Conservation (phyloP, 1,140 invertebrate species). For the Tyrophagus putrescentiae region DNA sequence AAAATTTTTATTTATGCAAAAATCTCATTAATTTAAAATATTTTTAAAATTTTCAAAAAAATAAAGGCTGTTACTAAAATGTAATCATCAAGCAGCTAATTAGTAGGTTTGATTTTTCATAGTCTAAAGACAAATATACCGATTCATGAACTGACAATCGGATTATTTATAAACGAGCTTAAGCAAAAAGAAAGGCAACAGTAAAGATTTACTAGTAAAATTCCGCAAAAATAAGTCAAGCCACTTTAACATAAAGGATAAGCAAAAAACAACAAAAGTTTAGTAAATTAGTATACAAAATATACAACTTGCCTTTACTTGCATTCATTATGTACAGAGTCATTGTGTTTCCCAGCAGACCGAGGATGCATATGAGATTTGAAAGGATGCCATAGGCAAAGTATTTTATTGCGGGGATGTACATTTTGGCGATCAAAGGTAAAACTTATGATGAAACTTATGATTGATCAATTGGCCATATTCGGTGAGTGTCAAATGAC, state of each 20-base stretch:
- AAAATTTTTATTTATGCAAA: too few species aligned
- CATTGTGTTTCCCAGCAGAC: slow-evolving; percentile 21
- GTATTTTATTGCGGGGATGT: not conserved
- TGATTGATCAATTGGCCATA: too few species aligned
- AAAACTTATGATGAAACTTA: too few species aligned
- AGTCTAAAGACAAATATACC: too few species aligned
- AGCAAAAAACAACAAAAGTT: not conserved
- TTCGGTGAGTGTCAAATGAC: too few species aligned
- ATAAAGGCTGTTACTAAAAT: too few species aligned
- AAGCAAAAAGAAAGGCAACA: not conserved
- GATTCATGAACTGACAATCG: too few species aligned
- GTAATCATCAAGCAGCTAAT: too few species aligned
- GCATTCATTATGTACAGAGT: slow-evolving; percentile 23
- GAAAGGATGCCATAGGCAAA: slow-evolving; percentile 19
- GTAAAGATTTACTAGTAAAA: not conserved
- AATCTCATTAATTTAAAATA: too few species aligned
- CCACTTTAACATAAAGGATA: not conserved
- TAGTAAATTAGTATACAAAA: not conserved
- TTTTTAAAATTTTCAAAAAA: too few species aligned
- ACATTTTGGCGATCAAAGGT: too few species aligned
- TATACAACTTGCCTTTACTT: slow-evolving; percentile 11
- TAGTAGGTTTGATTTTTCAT: too few species aligned
- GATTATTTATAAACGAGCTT: not conserved
- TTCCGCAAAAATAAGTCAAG: not conserved
- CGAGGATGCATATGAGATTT: slow-evolving; percentile 19